Conservation (phyloP, 2,797 vertebrate species). For the Chromis chromis region DNA sequence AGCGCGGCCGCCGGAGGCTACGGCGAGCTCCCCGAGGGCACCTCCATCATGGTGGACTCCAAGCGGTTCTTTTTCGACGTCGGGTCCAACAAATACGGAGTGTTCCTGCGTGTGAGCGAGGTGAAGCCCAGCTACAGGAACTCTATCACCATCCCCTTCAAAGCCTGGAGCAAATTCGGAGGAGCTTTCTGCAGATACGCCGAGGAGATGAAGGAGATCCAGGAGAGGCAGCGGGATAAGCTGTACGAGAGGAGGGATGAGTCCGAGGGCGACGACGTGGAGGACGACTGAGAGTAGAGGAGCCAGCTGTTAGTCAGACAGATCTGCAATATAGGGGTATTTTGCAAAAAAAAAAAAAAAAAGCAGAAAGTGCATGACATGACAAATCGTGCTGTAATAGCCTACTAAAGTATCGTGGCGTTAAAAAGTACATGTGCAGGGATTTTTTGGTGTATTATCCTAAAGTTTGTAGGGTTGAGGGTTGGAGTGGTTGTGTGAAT, state of each 20-base stretch:
- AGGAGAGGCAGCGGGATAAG: slow-evolving; percentile 93
- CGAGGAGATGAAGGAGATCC: slow-evolving; percentile 98
- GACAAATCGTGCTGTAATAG: slow-evolving; percentile 84
- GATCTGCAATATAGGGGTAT: slow-evolving; percentile 67
- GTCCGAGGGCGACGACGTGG: slow-evolving; percentile 94
- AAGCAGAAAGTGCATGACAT: slow-evolving; percentile 82
- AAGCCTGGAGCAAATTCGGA: slow-evolving; percentile 96
- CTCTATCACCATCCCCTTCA: slow-evolving; percentile 96
- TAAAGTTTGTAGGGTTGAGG: slow-evolving; percentile 62
- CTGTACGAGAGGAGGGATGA: slow-evolving; percentile 93
- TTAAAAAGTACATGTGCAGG: slow-evolving; percentile 78
- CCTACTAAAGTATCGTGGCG: slow-evolving; percentile 83
- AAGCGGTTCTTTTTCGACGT: slow-evolving; percentile 98
- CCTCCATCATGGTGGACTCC: slow-evolving; percentile 96
- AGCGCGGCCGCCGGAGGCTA: slow-evolving; percentile 85
- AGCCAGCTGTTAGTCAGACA: slow-evolving; percentile 56
- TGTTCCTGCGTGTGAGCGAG: slow-evolving; percentile 96
- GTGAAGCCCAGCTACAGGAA: slow-evolving; percentile 98
- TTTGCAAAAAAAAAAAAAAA: slow-evolving; percentile 46
- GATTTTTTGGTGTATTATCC: slow-evolving; percentile 75
- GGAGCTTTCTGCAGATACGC: slow-evolving; percentile 94
- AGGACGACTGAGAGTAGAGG: slow-evolving; percentile 89
- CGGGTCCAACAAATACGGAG: slow-evolving; percentile 98
- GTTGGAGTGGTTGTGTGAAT: slow-evolving; percentile 72
- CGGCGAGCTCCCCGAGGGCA: slow-evolving; percentile 95